phyloP scores from a whole-genome alignment of 64 coral and sea anemone genomes.

The Astreopora myriophthalma region DNA sequence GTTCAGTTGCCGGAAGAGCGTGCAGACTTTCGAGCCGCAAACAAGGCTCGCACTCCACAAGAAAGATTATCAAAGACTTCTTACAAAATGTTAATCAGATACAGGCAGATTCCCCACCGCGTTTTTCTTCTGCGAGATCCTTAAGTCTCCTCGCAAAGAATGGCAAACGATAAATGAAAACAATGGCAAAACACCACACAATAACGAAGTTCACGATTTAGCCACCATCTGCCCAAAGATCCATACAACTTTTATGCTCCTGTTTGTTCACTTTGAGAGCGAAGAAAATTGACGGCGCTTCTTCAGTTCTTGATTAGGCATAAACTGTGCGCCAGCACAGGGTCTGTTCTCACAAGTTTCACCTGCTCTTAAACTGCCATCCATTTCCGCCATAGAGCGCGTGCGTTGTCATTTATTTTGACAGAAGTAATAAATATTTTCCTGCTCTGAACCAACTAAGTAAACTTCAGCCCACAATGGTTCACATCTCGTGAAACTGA shows the following conservation, averaged over 20 bases:
- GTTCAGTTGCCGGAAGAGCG: background rate
- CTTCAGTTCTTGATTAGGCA: constrained; percentile 2
- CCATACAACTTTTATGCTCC: background rate
- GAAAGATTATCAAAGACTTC: constrained; percentile 4
- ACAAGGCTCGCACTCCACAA: background rate
- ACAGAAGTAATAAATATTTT: constrained; percentile 26
- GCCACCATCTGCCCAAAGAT: background rate
- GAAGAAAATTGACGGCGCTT: constrained; percentile 16
- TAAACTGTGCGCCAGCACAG: background rate
- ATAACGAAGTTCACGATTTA: background rate
- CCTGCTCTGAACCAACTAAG: background rate
- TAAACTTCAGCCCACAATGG: background rate
- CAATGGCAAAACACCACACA: background rate
- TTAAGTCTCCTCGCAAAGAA: background rate
- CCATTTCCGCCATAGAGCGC: background rate
- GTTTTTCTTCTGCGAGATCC: background rate
- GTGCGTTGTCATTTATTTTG: constrained; percentile 11
- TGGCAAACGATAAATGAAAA: background rate
- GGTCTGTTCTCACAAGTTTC: constrained; percentile 43
- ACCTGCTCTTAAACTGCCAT: background rate
- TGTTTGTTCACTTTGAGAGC: background rate
- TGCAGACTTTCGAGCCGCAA: background rate
- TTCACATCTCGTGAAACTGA: background rate
- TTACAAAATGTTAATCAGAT: too few relatives aligned
- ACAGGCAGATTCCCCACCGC: background rate